Base-by-base conservation (phyloP, 2,888 invertebrate species). In the Ochropacha duplaris region DNA sequence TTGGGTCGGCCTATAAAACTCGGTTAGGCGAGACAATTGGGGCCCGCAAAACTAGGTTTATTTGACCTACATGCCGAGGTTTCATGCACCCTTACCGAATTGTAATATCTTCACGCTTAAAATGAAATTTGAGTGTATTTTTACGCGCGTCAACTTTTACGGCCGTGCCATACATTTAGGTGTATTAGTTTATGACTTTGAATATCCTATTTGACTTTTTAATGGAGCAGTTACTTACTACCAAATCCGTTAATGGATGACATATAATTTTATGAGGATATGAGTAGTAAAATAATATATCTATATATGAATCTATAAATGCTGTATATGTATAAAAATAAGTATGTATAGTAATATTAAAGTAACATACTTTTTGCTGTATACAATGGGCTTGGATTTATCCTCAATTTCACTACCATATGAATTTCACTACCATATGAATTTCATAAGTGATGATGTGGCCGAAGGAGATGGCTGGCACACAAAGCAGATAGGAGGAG, bases 21-120 rank as follows among this genome's bases (percentile, higher is more conserved):
- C 52, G 62, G 55, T 61, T 55, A 54, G 61, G 65, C 59, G 59
- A 65, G 64, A 54, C 66, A 58, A 66, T 68, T 58, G 66, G 60
- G 66, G 64, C 57, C 64, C 66, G 64, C 64, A 68, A 69, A 75
- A 74, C 68, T 72, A 66, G 70, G 73, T 70, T 74, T 73, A 75
- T 62, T 65, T 55, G 60, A 62, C 59, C 66, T 56, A 61, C 58
- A 57, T 66, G 60, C 56, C 59, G 62, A 55, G 64, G 57, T 69
- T 75, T 69, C 58, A 65, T 60, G 58, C 60, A 62, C 68, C 61
- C 65, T 60, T 57, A 59, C 58, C 36, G 55, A 65, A 68, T 65
- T 59, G 54, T 55, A 58, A 56, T 59, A 54, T 61, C 60, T 54
- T 9, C 60, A 66, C 34, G 31, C 28, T 31, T 49, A 49, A 54